Evolutionary conservation across 2,888 invertebrate species (phyloP).

Genomic region (Strigamia maritima): DNA sequence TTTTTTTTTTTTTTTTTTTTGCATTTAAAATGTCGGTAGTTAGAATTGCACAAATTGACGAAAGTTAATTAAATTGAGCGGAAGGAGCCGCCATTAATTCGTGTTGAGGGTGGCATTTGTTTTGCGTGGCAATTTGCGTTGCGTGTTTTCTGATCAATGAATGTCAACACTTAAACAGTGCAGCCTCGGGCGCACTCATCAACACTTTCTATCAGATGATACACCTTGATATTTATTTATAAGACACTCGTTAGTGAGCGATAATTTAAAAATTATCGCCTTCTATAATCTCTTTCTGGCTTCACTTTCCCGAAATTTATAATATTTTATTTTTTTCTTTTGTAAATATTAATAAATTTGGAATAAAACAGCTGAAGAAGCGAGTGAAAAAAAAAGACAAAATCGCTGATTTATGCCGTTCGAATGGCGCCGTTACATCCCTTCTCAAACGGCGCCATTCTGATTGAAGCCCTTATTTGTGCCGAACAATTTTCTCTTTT

Average conservation of each 20-base stretch:
- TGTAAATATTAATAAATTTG: constrained; percentile 9
- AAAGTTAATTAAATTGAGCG: constrained; percentile 27
- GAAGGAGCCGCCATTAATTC: constrained; percentile 24
- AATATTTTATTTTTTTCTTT: neutral
- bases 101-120: constrained; percentile 18
- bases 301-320: neutral
- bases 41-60: constrained; percentile 20
- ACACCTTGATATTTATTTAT: constrained; percentile 22
- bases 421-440: neutral
- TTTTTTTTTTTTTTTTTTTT: neutral
- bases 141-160: constrained; percentile 24
- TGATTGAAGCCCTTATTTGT: neutral
- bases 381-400: neutral
- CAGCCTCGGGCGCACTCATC: neutral
- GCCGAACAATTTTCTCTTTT: neutral
- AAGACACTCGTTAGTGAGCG: neutral
- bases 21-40: constrained; percentile 9
- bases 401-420: neutral
- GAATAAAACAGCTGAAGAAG: neutral
- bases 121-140: constrained; percentile 27
- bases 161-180: constrained; percentile 21
- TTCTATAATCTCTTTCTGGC: too few relatives aligned
- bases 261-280: neutral
- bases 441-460: constrained; percentile 1
- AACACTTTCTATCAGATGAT: constrained; percentile 25